Evolutionary conservation across 2,888 invertebrate species (phyloP), one percentile per base, ranked within the genome.

Genomic region (Tanaodytes sp.): DNA sequence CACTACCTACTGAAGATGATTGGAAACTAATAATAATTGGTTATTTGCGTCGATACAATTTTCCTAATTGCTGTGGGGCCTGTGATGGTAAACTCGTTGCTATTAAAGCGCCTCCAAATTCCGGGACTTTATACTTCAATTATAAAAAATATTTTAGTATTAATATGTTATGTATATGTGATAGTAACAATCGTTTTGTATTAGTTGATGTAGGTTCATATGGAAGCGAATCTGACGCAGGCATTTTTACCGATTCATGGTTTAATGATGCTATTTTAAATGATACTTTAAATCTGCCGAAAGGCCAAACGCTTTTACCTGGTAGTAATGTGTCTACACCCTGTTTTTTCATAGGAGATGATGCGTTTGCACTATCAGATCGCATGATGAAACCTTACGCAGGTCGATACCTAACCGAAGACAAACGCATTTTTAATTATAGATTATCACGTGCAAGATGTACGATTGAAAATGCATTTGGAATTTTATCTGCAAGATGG

Each of bases 71-170:
- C 19, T 43, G 48, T 27, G 72, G 72, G 4, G 59, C 69, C 0
- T 52, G 65, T n/a, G 72, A 69, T 37, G 69, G 65, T 6, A 66
- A 64, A 16, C 49, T 67, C 8, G 40, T 72, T n/a, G 9, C 12
- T 1, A 69, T 74, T 9, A 59, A 66, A 67, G 63, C 68, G 23
- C 73, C 71, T 23, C 15, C 52, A 6, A 62, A 72, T 20, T 49
- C 61, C 36, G 72, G 69, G n/a, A 55, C 64, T 3, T 4, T 43
- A 3, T 77, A 39, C 37, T 72, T 46, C 27, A 77, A 76, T 59
- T 76, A 76, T 31, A 72, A 73, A 40, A 65, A 71, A 30, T 65
- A 16, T 27, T 72, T 61, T 36, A 73, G 72, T 59, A 61, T 72
- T 2, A 54, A 27, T 27, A 8, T 27, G 9, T 27, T 27, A 27